Percentiles rank a stretch among this genome's conserved stretches.
phyloP scores from a whole-genome alignment of 1,140 invertebrate genomes.

The Asobara japonica region DNA sequence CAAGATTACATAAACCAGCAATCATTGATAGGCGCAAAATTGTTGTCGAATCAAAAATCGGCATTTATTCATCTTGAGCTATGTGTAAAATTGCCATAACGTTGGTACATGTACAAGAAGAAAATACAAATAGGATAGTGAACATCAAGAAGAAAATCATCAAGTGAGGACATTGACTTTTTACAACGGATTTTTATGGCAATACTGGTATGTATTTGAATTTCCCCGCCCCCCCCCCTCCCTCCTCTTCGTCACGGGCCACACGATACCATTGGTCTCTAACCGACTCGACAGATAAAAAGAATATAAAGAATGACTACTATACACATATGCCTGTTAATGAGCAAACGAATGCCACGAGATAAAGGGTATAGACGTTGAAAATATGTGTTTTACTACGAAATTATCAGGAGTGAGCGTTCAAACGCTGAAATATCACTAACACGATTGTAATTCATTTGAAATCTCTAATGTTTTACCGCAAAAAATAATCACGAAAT shows the following conservation, averaged over 20 bases:
- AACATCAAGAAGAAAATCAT: not conserved
- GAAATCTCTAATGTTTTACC: not conserved
- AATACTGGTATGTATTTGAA: not conserved
- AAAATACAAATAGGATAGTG: not conserved
- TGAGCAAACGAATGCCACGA: not conserved
- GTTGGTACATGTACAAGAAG: not conserved
- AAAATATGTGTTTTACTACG: not conserved
- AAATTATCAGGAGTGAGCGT: not conserved
- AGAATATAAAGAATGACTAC: not conserved
- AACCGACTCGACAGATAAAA: not conserved
- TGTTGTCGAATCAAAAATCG: conserved; percentile 21
- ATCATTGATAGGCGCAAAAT: conserved; percentile 18
- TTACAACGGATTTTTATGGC: not conserved
- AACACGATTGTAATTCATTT: not conserved
- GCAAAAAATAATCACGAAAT: too few species aligned
- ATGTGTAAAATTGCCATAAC: not conserved
- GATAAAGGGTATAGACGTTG: not conserved
- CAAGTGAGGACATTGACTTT: not conserved
- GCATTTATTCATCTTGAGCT: not conserved
- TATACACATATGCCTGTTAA: not conserved
- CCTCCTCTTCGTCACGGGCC: not conserved
- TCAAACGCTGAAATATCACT: not conserved
- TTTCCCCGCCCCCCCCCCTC: not conserved
- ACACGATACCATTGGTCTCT: not conserved
- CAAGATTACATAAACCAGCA: conserved; percentile 19